These are phyloP conservation scores for Drosophila mojavensis DNA, from an alignment of 1,140 invertebrate genomes.

Conservation along the genomic window DNA sequence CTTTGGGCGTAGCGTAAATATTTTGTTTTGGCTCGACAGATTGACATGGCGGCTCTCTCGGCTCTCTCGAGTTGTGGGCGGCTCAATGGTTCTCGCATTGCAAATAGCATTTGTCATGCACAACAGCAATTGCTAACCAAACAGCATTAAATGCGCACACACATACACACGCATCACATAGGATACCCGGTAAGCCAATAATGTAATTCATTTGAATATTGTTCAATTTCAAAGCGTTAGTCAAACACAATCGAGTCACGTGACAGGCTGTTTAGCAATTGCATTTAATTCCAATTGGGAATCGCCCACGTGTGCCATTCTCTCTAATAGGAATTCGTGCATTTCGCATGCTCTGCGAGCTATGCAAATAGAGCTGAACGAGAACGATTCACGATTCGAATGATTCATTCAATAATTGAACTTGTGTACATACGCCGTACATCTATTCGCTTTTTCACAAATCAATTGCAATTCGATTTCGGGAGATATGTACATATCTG, in stretches of 20 bases:
- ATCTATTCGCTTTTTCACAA: conserved; percentile 2
- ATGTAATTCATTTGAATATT: background rate
- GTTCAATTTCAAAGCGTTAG: too few relatives aligned
- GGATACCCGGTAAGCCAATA: conserved; percentile 1
- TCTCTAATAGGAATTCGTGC: background rate
- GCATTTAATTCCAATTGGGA: conserved; percentile 1
- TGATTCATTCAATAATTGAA: background rate
- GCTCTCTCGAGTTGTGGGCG: background rate
- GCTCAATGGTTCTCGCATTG: background rate
- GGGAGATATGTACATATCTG: conserved; percentile 6
- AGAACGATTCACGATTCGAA: background rate
- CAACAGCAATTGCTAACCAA: too few relatives aligned
- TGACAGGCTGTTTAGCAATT: background rate
- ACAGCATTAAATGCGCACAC: background rate
- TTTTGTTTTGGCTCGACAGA: conserved; percentile 36
- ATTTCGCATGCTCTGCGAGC: background rate
- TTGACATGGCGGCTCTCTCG: background rate
- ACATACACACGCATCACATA: background rate
- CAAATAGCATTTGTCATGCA: conserved; percentile 29
- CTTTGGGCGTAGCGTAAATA: conserved; percentile 24
- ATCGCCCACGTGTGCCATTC: conserved; percentile 2
- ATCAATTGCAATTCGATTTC: conserved; percentile 9
- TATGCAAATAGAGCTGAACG: conserved; percentile 22
- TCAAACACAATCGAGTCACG: background rate
- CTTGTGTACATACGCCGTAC: background rate